A percentile compares a stretch with the other conserved stretches of the same genome.
Conservation (phyloP, 2,113 vertebrate genomes). For the Neodon shergylaensis region DNA sequence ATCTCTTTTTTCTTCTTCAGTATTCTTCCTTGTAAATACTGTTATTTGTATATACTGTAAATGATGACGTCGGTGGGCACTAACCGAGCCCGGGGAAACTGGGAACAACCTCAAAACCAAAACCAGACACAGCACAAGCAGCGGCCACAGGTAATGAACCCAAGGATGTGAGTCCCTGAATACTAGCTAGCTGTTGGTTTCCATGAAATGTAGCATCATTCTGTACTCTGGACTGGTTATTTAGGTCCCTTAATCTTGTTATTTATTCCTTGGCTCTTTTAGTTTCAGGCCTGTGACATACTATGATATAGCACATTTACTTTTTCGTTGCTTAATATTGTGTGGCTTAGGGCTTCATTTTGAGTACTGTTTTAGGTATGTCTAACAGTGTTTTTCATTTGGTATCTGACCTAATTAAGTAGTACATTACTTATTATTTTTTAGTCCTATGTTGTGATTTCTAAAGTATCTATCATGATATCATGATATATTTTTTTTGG, state of each 20-base stretch:
- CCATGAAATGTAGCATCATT: not conserved
- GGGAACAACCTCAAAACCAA: constrained; percentile 98
- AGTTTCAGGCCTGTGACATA: not conserved
- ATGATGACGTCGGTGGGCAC: constrained; percentile 99
- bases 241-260: constrained; percentile 45
- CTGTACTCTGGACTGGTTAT: constrained; percentile 45
- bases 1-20: constrained; percentile 82
- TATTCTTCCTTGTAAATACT: constrained; percentile 99
- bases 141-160: constrained; percentile 91
- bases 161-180: not conserved
- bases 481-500: too few species aligned
- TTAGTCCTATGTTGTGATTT: not conserved
- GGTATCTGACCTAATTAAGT: not conserved
- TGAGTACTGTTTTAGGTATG: constrained; percentile 8
- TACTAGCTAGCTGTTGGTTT: constrained; percentile 20
- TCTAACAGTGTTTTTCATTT: not conserved
- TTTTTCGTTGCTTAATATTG: constrained; percentile 35
- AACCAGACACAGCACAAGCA: constrained; percentile 97
- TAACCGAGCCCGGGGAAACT: constrained; percentile 95
- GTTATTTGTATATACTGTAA: constrained; percentile 99
- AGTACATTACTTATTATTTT: constrained; percentile 46
- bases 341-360: constrained; percentile 7
- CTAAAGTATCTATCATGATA: not conserved
- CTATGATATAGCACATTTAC: not conserved
- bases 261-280: not conserved